Evolutionary conservation across 2,888 invertebrate genomes (phyloP).

Genomic region (Cataglyphis altisquamis): DNA sequence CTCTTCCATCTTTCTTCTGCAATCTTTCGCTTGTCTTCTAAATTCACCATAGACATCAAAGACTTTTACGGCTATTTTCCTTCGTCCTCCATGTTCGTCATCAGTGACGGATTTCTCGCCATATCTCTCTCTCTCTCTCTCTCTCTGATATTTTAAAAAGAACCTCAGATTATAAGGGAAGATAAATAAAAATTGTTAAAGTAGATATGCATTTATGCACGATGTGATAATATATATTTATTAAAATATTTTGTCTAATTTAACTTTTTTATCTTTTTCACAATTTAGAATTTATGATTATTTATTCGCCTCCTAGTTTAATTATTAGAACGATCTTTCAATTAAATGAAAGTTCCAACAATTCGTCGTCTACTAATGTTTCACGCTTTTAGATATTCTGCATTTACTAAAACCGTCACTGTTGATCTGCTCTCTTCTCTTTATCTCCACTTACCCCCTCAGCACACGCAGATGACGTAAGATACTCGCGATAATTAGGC

Average conservation of each 20-base stretch:
- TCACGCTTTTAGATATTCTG: not conserved
- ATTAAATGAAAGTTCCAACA: not conserved
- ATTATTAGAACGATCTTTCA: not conserved
- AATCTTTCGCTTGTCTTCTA: slow-evolving; percentile 5
- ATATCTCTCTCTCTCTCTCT: slow-evolving; percentile 24
- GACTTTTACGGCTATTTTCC: slow-evolving; percentile 2
- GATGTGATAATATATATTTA: not conserved
- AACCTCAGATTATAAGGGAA: not conserved
- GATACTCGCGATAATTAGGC: slow-evolving; percentile 50
- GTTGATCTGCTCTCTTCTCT: not conserved
- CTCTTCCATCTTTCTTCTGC: slow-evolving; percentile 9
- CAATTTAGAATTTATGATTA: not conserved
- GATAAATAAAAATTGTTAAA: not conserved
- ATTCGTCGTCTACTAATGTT: not conserved
- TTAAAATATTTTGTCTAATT: not conserved
- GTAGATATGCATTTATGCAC: not conserved
- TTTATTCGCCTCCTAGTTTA: not conserved
- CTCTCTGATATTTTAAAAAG: not conserved
- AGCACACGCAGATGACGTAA: slow-evolving; percentile 33
- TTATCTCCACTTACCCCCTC: slow-evolving; percentile 1
- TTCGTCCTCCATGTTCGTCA: not conserved
- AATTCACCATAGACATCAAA: not conserved
- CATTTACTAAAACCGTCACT: not conserved
- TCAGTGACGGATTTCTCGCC: slow-evolving; percentile 8
- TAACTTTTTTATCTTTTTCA: too few relatives aligned